A percentile compares a stretch with the other conserved stretches of the same genome.
Conservation (phyloP, 35 echinoderm and acorn worm species). For the Hemicentrotus pulcherrimus region DNA sequence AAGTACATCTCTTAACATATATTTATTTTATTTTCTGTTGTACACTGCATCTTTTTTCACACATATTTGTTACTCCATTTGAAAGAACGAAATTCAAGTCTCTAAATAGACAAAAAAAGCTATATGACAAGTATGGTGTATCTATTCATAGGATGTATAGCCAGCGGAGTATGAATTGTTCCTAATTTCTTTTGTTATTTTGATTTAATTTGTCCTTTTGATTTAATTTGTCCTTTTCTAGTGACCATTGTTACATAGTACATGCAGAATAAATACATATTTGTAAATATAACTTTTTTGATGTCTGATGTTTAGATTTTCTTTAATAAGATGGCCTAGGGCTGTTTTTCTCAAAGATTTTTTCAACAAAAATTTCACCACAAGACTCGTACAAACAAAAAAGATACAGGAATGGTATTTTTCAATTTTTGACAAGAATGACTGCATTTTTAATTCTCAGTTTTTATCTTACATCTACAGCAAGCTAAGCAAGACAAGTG, state of each 20-base stretch:
- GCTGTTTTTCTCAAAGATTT: no score
- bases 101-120: not conserved
- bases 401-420: not conserved
- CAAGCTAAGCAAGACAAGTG: slow-evolving; percentile 37
- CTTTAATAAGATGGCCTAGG: no score
- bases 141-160: not conserved
- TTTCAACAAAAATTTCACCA: not conserved
- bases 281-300: not conserved
- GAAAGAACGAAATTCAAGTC: no score
- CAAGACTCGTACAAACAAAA: not conserved
- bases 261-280: not conserved
- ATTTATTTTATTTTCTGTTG: not conserved
- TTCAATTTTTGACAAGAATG: slow-evolving; percentile 44
- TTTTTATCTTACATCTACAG: slow-evolving; percentile 52
- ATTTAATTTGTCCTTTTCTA: not conserved
- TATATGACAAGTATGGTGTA: not conserved
- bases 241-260: not conserved
- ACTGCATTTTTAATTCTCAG: slow-evolving; percentile 42
- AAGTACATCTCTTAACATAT: not conserved
- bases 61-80: not conserved
- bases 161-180: not conserved
- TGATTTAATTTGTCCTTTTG: not conserved
- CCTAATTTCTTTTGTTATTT: not conserved
- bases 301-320: not conserved
- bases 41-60: not conserved